phyloP scores from a whole-genome alignment of 2,113 vertebrate genomes.

The Lanius collurio region DNA sequence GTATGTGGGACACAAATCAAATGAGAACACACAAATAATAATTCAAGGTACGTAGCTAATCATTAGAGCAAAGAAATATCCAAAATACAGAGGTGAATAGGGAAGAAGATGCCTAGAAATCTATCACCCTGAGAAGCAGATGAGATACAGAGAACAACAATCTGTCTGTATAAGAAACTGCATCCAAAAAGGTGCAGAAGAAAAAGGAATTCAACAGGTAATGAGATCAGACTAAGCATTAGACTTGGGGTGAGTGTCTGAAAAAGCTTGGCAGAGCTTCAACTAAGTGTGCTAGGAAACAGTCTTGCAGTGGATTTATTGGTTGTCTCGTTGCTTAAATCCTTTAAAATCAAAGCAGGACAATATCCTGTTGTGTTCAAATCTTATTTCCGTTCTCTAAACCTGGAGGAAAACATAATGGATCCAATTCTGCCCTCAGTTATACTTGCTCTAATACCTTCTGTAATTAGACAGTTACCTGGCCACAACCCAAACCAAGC shows the following conservation, averaged over 20 bases:
- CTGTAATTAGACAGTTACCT: neutral
- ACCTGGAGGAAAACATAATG: neutral
- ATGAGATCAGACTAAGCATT: neutral
- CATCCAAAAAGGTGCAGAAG: neutral
- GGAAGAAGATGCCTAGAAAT: neutral
- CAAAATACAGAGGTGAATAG: neutral
- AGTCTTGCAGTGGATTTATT: neutral
- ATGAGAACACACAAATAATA: neutral
- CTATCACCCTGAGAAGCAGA: neutral
- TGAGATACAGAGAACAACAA: neutral
- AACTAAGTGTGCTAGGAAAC: neutral
- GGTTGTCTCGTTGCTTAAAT: neutral
- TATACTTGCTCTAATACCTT: neutral
- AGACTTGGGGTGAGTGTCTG: neutral
- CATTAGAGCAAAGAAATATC: neutral
- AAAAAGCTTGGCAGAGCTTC: neutral
- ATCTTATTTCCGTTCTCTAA: neutral
- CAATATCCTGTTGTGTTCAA: neutral
- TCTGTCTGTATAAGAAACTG: neutral
- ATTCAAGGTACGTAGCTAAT: neutral
- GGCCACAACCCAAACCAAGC: neutral
- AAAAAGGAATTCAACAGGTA: neutral
- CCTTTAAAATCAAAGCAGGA: neutral
- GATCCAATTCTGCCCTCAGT: neutral
- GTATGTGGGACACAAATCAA: neutral